Percentiles rank a stretch among this genome's conserved stretches.
Conservation (phyloP, 2,797 vertebrate species). For the Helicolenus hilgendorfi region DNA sequence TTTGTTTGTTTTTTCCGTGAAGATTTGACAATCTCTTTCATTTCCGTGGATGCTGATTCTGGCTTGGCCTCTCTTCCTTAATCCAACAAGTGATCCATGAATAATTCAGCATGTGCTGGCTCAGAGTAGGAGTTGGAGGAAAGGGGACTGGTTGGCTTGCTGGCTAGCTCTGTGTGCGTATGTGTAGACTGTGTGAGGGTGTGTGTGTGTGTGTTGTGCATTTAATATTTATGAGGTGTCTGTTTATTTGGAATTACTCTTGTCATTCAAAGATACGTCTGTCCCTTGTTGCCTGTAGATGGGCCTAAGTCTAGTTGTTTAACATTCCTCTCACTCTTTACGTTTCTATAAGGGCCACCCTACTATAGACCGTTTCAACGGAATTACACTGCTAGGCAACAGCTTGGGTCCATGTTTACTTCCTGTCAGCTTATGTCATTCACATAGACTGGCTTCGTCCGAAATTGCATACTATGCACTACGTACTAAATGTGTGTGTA, state of each 20-base stretch:
- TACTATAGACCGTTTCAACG: fast-evolving
- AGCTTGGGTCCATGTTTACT: background rate
- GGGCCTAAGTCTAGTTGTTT: background rate
- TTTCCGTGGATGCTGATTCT: constrained; percentile 59
- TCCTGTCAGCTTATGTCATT: background rate
- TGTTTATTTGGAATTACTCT: constrained; percentile 73
- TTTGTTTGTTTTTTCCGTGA: background rate
- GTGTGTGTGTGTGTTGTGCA: constrained; percentile 37
- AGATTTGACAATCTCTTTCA: constrained; percentile 42
- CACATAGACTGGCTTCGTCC: background rate
- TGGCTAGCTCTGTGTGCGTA: background rate
- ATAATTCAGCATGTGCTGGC: constrained; percentile 84
- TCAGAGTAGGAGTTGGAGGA: constrained; percentile 49
- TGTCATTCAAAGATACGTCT: constrained; percentile 55
- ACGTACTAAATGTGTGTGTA: too few relatives aligned
- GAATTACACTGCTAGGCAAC: background rate
- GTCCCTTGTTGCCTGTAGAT: constrained; percentile 10
- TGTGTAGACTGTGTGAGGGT: background rate
- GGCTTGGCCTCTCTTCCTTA: constrained; percentile 62
- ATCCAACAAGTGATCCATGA: constrained; percentile 83
- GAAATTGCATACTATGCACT: too few relatives aligned
- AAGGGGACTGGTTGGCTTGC: constrained; percentile 34
- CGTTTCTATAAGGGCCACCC: background rate
- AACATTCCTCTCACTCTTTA: background rate
- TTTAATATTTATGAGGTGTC: constrained; percentile 74